phyloP scores from a whole-genome alignment of 2,797 vertebrate genomes.

The Siniperca obscura region DNA sequence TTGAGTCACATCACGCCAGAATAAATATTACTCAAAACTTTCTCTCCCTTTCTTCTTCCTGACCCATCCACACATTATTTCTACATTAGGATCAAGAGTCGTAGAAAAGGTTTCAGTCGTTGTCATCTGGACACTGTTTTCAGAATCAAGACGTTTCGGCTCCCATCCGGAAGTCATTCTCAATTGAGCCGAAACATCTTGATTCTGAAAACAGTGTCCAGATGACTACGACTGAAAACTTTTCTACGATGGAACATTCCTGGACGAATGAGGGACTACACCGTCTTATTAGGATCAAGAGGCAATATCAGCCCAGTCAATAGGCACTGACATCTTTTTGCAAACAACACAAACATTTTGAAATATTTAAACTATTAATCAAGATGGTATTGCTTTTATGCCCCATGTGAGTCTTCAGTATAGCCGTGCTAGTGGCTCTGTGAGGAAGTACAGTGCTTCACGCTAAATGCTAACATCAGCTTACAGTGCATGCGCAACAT shows the following conservation, averaged over 20 bases:
- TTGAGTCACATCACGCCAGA: constrained; percentile 45
- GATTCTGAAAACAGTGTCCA: no score
- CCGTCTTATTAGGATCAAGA: neutral
- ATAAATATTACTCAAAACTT: constrained; percentile 57
- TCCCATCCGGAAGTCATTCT: no score
- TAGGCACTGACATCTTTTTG: neutral
- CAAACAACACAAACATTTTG: neutral
- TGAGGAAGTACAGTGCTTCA: neutral
- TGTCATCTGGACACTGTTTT: no score
- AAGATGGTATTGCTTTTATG: neutral
- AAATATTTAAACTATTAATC: neutral
- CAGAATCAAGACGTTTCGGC: no score
- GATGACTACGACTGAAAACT: no score
- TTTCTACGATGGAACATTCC: no score
- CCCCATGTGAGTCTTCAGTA: neutral
- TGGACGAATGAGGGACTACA: no score
- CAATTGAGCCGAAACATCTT: no score
- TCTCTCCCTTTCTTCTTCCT: neutral
- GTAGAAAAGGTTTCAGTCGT: no score
- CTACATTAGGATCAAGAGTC: neutral
- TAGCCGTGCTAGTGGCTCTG: neutral
- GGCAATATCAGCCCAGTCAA: neutral
- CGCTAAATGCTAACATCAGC: neutral
- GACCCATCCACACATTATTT: constrained; percentile 8
- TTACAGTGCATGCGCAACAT: neutral